phyloP scores from a whole-genome alignment of 2,888 invertebrate species.

The Ornithoptera alexandrae region DNA sequence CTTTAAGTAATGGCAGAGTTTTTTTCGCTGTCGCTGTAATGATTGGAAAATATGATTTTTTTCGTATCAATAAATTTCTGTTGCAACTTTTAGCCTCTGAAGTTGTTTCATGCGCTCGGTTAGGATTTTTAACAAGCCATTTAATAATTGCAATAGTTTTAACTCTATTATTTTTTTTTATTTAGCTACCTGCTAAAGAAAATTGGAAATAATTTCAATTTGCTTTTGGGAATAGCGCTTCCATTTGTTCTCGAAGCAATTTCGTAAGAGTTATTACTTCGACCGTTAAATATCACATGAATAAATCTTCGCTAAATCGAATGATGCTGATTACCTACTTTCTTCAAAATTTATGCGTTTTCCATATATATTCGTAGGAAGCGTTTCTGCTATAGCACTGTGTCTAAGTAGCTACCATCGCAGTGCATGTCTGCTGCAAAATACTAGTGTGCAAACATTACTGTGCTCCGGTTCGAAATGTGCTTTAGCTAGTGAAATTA shows the following conservation, averaged over 20 bases:
- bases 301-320: slow-evolving; percentile 5
- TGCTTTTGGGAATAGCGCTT: slow-evolving; percentile 10
- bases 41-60: no score
- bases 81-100: no score
- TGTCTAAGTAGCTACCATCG: background rate
- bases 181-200: background rate
- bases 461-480: no score
- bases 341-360: slow-evolving; percentile 1
- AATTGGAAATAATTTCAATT: slow-evolving; percentile 18
- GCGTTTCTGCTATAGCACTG: background rate
- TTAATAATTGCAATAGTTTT: background rate
- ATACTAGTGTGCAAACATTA: no score
- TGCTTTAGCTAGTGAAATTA: no score
- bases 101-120: no score
- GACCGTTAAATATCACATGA: slow-evolving; percentile 11
- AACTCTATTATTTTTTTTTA: background rate
- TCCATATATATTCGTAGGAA: background rate
- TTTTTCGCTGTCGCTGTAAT: no score
- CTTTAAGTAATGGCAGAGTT: no score
- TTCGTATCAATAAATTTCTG: no score
- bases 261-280: slow-evolving; percentile 18
- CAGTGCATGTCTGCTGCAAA: no score
- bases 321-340: background rate
- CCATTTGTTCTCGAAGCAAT: slow-evolving; percentile 21
- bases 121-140: background rate